phyloP scores from a whole-genome alignment of 1,140 invertebrate genomes.

The Drosophila sturtevanti region DNA sequence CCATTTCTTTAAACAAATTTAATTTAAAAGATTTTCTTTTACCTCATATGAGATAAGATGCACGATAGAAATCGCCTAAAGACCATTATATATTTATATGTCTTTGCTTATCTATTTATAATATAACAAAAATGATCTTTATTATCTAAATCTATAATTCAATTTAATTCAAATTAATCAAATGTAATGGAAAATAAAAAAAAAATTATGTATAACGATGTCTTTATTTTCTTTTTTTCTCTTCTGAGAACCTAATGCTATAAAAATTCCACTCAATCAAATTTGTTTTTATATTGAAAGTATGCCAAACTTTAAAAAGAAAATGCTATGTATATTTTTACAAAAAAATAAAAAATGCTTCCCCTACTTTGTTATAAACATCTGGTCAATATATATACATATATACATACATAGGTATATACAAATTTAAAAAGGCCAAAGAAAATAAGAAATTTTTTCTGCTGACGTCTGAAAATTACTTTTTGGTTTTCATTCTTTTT shows the following conservation, averaged over 20 bases:
- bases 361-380: neutral
- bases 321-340: neutral
- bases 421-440: neutral
- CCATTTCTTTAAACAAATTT: neutral
- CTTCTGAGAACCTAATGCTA: too few relatives aligned
- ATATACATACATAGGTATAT: neutral
- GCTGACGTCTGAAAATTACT: conserved; percentile 63
- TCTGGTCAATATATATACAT: neutral
- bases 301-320: too few relatives aligned
- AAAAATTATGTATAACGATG: too few relatives aligned
- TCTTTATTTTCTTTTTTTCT: too few relatives aligned
- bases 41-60: neutral
- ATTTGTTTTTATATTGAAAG: too few relatives aligned
- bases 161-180: too few relatives aligned
- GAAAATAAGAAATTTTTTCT: conserved; percentile 4
- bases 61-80: neutral
- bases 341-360: neutral
- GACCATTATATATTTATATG: too few relatives aligned
- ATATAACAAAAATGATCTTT: too few relatives aligned
- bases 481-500: neutral
- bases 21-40: neutral
- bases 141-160: too few relatives aligned
- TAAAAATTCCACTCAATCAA: too few relatives aligned
- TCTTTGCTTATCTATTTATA: too few relatives aligned
- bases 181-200: too few relatives aligned